phyloP scores from a whole-genome alignment of 2,797 vertebrate species.

The Hippopotamyrus pictus region DNA sequence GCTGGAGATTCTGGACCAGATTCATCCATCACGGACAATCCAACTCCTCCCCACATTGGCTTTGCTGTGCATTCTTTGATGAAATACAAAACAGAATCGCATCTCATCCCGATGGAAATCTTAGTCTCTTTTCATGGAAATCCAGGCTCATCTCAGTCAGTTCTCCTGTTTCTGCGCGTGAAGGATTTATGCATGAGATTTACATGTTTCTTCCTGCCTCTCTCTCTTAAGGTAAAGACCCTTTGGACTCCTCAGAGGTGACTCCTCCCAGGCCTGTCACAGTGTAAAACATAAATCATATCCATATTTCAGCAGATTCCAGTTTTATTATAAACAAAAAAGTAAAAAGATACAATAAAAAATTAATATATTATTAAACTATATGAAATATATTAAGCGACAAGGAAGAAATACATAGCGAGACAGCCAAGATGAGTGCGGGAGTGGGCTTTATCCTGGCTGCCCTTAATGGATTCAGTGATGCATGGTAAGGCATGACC shows the following conservation, averaged over 20 bases:
- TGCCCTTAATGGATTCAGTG: not conserved
- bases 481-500: not conserved
- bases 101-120: constrained; percentile 19
- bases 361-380: not conserved
- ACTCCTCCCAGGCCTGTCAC: constrained; percentile 2
- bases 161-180: not conserved
- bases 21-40: not conserved
- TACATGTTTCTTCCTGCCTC: not conserved
- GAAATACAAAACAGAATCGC: not conserved
- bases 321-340: constrained; percentile 5
- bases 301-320: constrained; percentile 15
- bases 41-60: not conserved
- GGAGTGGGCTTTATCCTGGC: not conserved
- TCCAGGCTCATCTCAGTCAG: not conserved
- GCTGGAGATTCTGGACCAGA: not conserved
- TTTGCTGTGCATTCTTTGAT: not conserved
- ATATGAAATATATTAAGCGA: not conserved
- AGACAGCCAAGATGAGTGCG: not conserved
- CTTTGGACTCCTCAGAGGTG: not conserved
- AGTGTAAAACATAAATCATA: not conserved
- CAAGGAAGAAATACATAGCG: not conserved
- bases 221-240: not conserved
- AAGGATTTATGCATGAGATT: constrained; percentile 16
- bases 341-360: constrained; percentile 6
- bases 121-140: constrained; percentile 7